A percentile compares a stretch with the other conserved stretches of the same genome.
phyloP scores from a whole-genome alignment of 2,797 vertebrate species.

The Telmatherina bonti region DNA sequence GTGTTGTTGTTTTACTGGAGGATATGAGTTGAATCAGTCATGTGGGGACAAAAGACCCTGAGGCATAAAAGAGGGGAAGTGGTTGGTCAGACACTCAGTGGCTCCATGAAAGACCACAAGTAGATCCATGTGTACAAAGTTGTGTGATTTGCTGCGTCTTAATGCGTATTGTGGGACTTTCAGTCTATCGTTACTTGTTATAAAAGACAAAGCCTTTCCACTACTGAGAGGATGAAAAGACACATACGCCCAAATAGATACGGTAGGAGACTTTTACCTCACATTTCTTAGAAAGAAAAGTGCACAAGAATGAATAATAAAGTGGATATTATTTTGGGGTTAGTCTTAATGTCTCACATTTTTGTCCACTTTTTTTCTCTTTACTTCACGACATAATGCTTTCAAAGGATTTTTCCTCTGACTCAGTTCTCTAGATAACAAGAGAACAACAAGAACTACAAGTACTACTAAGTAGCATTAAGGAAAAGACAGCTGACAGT shows the following conservation, averaged over 20 bases:
- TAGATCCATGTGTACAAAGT: conserved; percentile 2
- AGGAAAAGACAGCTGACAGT: no score
- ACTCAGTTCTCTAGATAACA: no score
- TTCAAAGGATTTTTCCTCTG: no score
- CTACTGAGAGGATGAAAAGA: neutral
- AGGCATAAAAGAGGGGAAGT: conserved; percentile 19
- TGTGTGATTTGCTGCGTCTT: neutral
- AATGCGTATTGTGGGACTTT: neutral
- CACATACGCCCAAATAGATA: neutral
- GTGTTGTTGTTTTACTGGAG: conserved; percentile 46
- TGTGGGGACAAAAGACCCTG: conserved; percentile 35
- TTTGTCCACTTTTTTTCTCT: neutral
- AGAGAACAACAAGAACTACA: no score
- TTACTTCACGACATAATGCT: no score
- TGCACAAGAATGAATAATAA: neutral
- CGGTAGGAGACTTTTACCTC: neutral
- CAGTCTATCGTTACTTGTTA: neutral
- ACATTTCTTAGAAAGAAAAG: neutral
- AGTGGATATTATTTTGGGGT: neutral
- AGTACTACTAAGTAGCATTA: no score
- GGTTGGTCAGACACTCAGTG: conserved; percentile 25
- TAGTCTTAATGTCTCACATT: neutral
- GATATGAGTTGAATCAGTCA: conserved; percentile 37
- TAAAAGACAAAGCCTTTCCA: neutral
- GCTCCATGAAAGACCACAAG: neutral